phyloP scores from a whole-genome alignment of 2,113 vertebrate genomes.

The Toxostoma redivivum region DNA sequence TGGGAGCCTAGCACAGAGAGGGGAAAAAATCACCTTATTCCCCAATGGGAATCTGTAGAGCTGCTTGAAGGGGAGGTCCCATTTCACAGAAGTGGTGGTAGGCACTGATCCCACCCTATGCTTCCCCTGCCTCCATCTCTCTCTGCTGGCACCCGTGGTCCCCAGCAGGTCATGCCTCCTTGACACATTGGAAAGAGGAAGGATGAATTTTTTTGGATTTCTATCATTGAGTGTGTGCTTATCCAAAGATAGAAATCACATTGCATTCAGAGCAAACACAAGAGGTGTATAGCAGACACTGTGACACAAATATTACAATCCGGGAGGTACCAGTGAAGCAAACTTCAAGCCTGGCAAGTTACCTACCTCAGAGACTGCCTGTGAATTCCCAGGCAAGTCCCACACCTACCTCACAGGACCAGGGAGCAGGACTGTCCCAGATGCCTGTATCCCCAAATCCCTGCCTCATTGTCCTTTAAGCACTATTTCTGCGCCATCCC shows the following conservation, averaged over 20 bases:
- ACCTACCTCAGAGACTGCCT: neutral
- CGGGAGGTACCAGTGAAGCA: neutral
- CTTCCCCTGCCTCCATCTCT: neutral
- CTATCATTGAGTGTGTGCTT: neutral
- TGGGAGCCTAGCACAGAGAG: neutral
- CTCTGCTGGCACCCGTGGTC: accelerated
- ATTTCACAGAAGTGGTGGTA: neutral
- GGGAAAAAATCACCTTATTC: neutral
- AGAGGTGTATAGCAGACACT: neutral
- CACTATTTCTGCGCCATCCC: neutral
- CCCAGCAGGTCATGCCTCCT: neutral
- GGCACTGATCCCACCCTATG: accelerated
- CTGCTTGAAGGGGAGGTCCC: neutral
- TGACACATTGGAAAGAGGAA: neutral
- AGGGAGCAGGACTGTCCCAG: neutral
- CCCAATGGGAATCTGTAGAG: neutral
- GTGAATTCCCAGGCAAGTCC: neutral
- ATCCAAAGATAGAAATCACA: neutral
- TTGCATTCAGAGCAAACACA: neutral
- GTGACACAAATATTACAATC: neutral
- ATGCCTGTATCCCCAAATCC: neutral
- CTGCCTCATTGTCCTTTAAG: neutral
- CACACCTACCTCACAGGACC: neutral
- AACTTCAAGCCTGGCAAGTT: neutral
- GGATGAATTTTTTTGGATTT: neutral